Evolutionary conservation across 2,888 invertebrate genomes (phyloP), one percentile per base, ranked within the genome.

Genomic region (Chironomus tentans): DNA sequence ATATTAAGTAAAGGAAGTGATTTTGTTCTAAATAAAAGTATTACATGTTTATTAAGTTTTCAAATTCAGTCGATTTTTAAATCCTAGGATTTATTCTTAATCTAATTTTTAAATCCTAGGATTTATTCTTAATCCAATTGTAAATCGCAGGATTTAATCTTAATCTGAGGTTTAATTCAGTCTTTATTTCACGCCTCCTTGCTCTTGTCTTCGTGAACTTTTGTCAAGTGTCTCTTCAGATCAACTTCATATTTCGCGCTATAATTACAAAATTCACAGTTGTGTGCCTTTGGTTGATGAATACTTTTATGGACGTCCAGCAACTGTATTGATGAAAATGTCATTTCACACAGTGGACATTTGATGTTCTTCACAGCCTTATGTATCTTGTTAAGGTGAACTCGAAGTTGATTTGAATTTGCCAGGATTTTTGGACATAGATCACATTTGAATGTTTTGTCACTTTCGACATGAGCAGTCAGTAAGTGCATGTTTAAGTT

Each of bases 91-190:
- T 56, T 56, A 56, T 56, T 56, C 1, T 13, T 56, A 28, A 28
- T n/a, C n/a, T n/a, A n/a, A n/a, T n/a, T n/a, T n/a, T 28, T 28
- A 4, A 28, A 28, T 28, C 88, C 1, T 81, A 86, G n/a, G 88
- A 89, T 56, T 56, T 56, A 56, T 56, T 56, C 1, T 13, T 56
- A 28, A 28, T n/a, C n/a, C n/a, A n/a, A n/a, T n/a, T n/a, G n/a
- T n/a, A n/a, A n/a, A n/a, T n/a, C n/a, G n/a, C n/a, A n/a, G n/a
- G n/a, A n/a, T n/a, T 24, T 24, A 24, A 24, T 38, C 38, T 38
- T 1, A 38, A 10, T 38, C 10, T 38, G 1, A 38, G 1, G 7
- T 10, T 38, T 3, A 4, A 5, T 28, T 7, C 38, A 38, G 38
- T 38, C 38, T 38, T 38, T 4, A 7, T 15, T 4, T 50, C 48